Evolutionary conservation across 2,113 vertebrate species (phyloP).

Genomic region (Brachypteracias leptosomus): DNA sequence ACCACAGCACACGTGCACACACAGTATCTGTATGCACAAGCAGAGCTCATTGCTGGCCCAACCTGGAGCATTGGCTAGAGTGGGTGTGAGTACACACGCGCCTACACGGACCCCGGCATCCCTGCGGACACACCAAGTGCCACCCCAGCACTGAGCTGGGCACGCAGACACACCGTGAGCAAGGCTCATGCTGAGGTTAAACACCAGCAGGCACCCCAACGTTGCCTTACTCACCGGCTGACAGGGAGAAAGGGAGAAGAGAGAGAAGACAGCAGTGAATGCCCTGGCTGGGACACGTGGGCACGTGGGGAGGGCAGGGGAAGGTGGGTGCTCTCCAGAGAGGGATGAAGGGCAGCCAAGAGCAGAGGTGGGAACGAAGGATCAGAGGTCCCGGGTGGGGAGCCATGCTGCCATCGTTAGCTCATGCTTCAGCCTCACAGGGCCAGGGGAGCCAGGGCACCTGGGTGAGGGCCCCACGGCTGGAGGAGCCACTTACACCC

Average conservation of each 20-base stretch:
- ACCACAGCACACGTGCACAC: neutral
- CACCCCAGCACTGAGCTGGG: conserved; percentile 33
- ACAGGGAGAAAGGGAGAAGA: neutral
- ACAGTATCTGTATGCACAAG: neutral
- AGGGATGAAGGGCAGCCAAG: neutral
- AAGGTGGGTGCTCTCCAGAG: neutral
- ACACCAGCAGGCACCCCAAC: neutral
- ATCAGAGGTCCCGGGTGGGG: neutral
- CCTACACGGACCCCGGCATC: neutral
- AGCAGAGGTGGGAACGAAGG: neutral
- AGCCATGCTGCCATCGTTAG: neutral
- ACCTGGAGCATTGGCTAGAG: neutral
- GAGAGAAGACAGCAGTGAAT: conserved; percentile 46
- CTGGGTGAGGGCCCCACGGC: neutral
- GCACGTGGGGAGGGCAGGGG: fast-evolving
- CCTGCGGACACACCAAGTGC: neutral
- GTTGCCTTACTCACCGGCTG: conserved; percentile 62
- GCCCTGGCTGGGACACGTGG: fast-evolving
- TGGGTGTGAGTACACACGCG: neutral
- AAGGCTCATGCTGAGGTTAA: conserved; percentile 58
- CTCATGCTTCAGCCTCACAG: neutral
- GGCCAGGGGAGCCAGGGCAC: fast-evolving
- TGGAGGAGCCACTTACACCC: neutral
- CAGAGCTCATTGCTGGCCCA: neutral
- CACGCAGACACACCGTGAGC: neutral